These are phyloP conservation scores for Pelecanoides urinatrix DNA, from an alignment of 2,113 vertebrate species.

Conservation along the genomic window DNA sequence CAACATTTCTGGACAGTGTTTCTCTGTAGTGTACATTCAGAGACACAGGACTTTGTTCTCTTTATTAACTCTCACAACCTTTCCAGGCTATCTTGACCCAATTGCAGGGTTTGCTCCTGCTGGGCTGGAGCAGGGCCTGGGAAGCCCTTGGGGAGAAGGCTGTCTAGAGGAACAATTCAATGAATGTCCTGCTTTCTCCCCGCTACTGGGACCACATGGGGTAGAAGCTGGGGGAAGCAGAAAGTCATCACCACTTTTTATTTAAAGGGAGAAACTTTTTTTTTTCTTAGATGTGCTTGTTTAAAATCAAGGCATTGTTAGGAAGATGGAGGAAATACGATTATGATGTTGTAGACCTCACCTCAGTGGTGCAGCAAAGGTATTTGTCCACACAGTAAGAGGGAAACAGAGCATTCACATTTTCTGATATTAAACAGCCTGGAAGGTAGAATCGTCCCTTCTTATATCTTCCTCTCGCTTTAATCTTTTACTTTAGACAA, in stretches of 20 bases:
- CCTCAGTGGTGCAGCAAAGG: neutral
- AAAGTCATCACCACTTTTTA: neutral
- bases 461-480: neutral
- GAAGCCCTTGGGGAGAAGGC: neutral
- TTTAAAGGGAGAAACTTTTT: neutral
- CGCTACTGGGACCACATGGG: neutral
- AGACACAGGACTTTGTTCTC: neutral
- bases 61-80: neutral
- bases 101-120: neutral
- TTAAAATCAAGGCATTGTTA: neutral
- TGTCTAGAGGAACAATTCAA: neutral
- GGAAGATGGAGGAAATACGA: neutral
- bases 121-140: neutral
- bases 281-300: neutral
- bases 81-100: neutral
- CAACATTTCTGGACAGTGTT: neutral
- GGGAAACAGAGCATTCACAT: neutral
- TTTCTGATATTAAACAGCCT: neutral
- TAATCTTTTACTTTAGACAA: neutral
- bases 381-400: neutral
- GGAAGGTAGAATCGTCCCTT: neutral
- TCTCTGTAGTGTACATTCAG: neutral
- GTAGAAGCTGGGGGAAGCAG: neutral
- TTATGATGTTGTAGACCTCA: neutral
- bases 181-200: neutral